These are phyloP conservation scores for Zaprionus bogoriensis DNA, from an alignment of 2,888 invertebrate genomes.

Conservation along the genomic window DNA sequence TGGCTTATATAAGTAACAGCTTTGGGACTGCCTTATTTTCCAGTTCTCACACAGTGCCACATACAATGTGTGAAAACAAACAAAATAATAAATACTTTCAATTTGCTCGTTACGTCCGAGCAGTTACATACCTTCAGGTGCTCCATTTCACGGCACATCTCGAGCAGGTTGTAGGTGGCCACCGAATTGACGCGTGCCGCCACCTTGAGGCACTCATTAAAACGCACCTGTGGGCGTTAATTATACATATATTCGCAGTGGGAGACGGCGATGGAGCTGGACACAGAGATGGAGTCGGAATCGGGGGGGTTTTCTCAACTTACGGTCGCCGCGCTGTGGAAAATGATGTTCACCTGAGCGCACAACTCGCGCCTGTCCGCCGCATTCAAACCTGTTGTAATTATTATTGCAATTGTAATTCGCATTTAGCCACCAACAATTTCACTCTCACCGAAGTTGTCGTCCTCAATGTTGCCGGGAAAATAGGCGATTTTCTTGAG, in stretches of 20 bases:
- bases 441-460: constrained; percentile 71
- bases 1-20: too few species aligned
- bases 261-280: too few species aligned
- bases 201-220: constrained; percentile 94
- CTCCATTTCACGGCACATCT: constrained; percentile 91
- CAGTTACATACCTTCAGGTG: constrained; percentile 86
- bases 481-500: constrained; percentile 88
- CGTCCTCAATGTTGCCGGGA: constrained; percentile 88
- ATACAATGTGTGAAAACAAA: too few species aligned
- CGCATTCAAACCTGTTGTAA: constrained; percentile 85
- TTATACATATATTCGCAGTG: neutral
- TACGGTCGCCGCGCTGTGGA: constrained; percentile 97
- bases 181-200: constrained; percentile 95
- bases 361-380: constrained; percentile 86
- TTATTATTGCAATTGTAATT: too few species aligned
- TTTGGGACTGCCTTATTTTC: too few species aligned
- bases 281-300: neutral
- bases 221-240: constrained; percentile 85
- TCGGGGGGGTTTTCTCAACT: constrained; percentile 16
- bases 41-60: too few species aligned
- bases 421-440: neutral
- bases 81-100: too few species aligned
- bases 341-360: constrained; percentile 91
- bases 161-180: constrained; percentile 92
- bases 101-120: too few species aligned